phyloP scores from a whole-genome alignment of 2,797 vertebrate genomes.

The Anguilla megastoma region DNA sequence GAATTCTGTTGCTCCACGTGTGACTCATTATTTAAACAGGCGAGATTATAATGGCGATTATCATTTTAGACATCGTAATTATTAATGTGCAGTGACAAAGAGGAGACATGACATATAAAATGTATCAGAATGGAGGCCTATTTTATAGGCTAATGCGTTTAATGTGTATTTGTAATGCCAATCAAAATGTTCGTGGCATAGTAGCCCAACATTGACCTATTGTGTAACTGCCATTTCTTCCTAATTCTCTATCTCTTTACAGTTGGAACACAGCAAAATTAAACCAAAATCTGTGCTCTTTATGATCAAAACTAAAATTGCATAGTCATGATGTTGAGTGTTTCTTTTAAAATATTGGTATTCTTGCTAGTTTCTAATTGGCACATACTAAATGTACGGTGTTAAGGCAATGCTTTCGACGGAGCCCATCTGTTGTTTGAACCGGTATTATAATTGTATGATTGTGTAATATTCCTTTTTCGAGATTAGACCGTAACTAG shows the following conservation, averaged over 20 bases:
- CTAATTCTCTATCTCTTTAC: not conserved
- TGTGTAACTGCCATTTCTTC: not conserved
- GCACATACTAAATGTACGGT: not conserved
- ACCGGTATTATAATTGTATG: not conserved
- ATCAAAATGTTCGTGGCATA: not conserved
- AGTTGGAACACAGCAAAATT: not conserved
- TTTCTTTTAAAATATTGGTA: not conserved
- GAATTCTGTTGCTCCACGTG: not conserved
- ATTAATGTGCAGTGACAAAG: not conserved
- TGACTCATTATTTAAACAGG: not conserved
- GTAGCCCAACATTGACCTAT: not conserved
- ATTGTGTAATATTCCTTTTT: not conserved
- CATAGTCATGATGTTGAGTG: not conserved
- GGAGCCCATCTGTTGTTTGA: not conserved
- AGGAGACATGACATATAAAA: not conserved
- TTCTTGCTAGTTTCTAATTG: not conserved
- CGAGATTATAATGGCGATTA: not conserved
- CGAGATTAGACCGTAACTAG: not conserved
- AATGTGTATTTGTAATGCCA: not conserved
- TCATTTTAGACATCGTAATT: not conserved
- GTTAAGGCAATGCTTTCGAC: not conserved
- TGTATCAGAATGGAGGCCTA: not conserved
- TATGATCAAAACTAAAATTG: not conserved
- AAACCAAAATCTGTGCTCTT: not conserved
- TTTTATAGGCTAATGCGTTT: not conserved